Percentiles rank a stretch among this genome's conserved stretches.
phyloP scores from a whole-genome alignment of 2,113 vertebrate species.

The Dipodomys ordii region DNA sequence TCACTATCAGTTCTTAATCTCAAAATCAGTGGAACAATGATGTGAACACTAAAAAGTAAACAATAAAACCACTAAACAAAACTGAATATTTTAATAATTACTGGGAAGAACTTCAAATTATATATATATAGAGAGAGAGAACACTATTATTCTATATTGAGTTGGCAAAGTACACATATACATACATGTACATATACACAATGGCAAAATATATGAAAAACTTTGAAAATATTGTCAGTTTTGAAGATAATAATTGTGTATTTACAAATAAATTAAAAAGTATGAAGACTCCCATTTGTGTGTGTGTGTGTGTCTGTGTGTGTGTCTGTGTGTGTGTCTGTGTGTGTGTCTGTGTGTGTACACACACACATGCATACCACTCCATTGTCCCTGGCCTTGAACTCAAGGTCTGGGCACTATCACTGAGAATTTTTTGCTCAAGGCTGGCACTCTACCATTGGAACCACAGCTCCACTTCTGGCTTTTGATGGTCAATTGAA shows the following conservation, averaged over 20 bases:
- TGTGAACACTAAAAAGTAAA: neutral
- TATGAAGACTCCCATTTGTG: neutral
- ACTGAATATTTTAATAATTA: neutral
- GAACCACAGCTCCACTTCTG: no score
- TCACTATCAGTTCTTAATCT: slow-evolving; percentile 6
- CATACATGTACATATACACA: neutral
- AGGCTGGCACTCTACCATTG: no score
- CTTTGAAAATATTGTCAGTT: neutral
- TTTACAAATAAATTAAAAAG: slow-evolving; percentile 24
- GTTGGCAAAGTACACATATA: neutral
- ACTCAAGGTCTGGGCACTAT: no score
- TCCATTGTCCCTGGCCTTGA: no score
- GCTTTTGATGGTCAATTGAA: no score
- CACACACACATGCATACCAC: no score
- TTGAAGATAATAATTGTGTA: neutral
- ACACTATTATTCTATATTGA: neutral
- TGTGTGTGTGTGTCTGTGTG: no score
- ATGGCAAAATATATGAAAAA: slow-evolving; percentile 35
- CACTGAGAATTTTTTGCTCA: no score
- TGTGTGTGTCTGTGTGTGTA: no score
- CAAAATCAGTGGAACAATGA: slow-evolving; percentile 3
- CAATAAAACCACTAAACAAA: neutral
- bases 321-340: no score
- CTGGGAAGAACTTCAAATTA: slow-evolving; percentile 21
- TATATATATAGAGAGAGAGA: no score